Evolutionary conservation across 1,140 invertebrate genomes (phyloP).

Genomic region (Panulirus ornatus): DNA sequence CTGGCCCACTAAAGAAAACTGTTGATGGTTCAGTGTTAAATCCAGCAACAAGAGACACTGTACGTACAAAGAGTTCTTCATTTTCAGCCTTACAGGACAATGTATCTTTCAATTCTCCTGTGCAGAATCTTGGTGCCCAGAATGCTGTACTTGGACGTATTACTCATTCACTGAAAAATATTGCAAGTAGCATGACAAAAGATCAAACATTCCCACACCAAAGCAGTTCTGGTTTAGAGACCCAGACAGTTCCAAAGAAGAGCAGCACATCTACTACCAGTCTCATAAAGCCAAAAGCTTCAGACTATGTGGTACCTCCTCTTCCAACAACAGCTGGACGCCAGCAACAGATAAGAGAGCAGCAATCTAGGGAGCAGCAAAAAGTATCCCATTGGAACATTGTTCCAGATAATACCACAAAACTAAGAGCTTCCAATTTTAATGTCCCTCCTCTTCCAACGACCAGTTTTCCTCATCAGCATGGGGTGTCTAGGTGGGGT

Average conservation of each 20-base stretch:
- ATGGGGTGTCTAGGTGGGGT: slow-evolving; percentile 57
- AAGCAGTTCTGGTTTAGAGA: slow-evolving; percentile 9
- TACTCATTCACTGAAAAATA: slow-evolving; percentile 52
- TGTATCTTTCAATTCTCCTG: neutral
- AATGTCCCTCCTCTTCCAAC: slow-evolving; percentile 53
- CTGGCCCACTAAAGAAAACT: neutral
- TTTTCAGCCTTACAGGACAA: slow-evolving; percentile 47
- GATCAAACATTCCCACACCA: slow-evolving; percentile 43
- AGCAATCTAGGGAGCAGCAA: slow-evolving; percentile 43
- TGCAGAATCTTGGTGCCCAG: slow-evolving; percentile 20
- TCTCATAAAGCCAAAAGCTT: slow-evolving; percentile 28
- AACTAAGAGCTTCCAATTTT: slow-evolving; percentile 14
- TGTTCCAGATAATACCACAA: slow-evolving; percentile 61
- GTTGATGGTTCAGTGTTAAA: slow-evolving; percentile 5
- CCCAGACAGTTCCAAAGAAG: slow-evolving; percentile 20
- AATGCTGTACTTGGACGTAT: slow-evolving; percentile 36
- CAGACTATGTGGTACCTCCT: slow-evolving; percentile 71
- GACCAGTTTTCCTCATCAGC: slow-evolving; percentile 40
- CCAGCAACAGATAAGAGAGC: slow-evolving; percentile 69
- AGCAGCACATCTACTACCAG: slow-evolving; percentile 24
- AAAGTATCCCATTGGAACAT: slow-evolving; percentile 69
- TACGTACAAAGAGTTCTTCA: slow-evolving; percentile 56
- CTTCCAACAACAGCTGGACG: slow-evolving; percentile 71
- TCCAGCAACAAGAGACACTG: slow-evolving; percentile 38
- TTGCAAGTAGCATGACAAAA: slow-evolving; percentile 22